Conservation (phyloP, 1,140 invertebrate genomes). For the Magallana gigas region DNA sequence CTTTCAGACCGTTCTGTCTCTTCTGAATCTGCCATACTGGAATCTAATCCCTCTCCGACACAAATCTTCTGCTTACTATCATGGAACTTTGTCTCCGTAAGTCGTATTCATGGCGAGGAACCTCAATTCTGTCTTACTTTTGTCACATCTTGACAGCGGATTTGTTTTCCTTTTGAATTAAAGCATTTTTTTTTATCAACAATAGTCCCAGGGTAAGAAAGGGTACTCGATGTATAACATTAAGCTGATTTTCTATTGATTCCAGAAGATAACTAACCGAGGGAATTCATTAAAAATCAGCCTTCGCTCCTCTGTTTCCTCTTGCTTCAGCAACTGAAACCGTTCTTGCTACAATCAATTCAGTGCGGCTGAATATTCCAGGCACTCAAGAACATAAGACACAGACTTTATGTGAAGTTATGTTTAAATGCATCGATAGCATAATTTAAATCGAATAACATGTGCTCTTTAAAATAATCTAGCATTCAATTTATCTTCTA, state of each 20-base stretch:
- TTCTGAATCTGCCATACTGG: constrained; percentile 3
- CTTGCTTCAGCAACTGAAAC: constrained; percentile 1
- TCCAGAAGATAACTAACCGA: not conserved
- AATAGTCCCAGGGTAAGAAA: not conserved
- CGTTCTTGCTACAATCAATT: constrained; percentile 14
- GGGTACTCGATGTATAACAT: not conserved
- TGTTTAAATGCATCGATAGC: constrained; percentile 27
- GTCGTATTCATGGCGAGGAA: not conserved
- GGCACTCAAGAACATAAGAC: not conserved
- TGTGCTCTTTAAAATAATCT: constrained; percentile 21
- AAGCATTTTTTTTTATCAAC: not conserved
- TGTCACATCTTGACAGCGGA: not conserved
- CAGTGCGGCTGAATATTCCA: not conserved
- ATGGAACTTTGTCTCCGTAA: not conserved
- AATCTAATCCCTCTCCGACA: not conserved
- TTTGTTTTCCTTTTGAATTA: constrained; percentile 30
- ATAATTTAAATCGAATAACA: constrained; percentile 30
- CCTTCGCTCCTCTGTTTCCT: not conserved
- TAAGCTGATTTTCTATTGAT: constrained; percentile 7
- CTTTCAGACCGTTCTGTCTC: not conserved
- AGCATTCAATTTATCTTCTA: constrained; percentile 24
- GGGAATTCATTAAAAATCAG: not conserved
- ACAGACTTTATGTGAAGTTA: constrained; percentile 12
- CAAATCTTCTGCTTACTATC: not conserved
- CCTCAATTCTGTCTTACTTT: not conserved